Evolutionary conservation across 2,888 invertebrate genomes (phyloP), one percentile per base, ranked within the genome.

Genomic region (Arrhopalites spinosus): DNA sequence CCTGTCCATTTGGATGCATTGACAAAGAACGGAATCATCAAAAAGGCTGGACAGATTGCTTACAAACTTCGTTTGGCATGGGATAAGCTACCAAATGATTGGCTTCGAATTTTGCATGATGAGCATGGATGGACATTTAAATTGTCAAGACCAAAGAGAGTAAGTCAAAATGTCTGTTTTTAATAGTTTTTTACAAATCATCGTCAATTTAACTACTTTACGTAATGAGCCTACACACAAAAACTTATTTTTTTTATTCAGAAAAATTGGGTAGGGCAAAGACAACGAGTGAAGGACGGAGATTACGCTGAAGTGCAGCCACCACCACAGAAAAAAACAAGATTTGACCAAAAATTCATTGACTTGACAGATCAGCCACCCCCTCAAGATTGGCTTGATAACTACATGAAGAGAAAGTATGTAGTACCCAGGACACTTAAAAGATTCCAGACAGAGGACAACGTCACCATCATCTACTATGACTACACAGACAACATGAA

Each of bases 101-200:
- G 74, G 74, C 2, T 74, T 11, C 25, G 53, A 17, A 23, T 15
- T 1, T 25, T 74, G 7, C 36, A 68, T 8, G 47, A 68, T 8
- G 27, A 45, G 1, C 56, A 74, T 45, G 47, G 47, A 0, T 15
- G 67, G 1, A 7, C n/a, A 1, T 67, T 67, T 23, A 36, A 20
- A 36, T 23, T 36, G 2, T 17, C 43, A 36, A 20, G 36, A 2
- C 13, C 15, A 67, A 20, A 23, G 23, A 15, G 15, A 67, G 43
- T 43, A 43, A 20, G 23, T 15, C 7, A 7, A 36, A n/a, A 36
- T n/a, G 30, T n/a, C n/a, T n/a, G n/a, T n/a, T n/a, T n/a, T n/a
- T n/a, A 30, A 63, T 25, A 63, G 11, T 63, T 25, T 25, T 15
- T 63, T 11, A 8, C 27, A 13, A 8, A 15, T 20, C n/a, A 13